Conservation (phyloP, 2,797 vertebrate species). For the Atherinosoma microstoma region DNA sequence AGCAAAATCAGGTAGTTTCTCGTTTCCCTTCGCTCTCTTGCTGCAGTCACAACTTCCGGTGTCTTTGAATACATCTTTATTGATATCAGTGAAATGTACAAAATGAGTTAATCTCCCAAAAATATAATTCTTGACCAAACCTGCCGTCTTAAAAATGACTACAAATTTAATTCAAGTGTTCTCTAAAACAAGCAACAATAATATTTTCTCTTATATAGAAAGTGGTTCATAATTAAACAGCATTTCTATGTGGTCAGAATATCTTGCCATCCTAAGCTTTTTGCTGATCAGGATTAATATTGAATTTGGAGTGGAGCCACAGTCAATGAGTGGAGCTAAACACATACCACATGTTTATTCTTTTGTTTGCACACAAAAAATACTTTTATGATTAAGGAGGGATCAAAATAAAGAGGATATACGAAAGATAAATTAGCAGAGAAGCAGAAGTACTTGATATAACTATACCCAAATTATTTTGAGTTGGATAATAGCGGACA, state of each 20-base stretch:
- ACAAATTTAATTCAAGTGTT: background rate
- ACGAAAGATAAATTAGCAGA: background rate
- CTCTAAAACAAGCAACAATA: background rate
- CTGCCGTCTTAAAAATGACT: background rate
- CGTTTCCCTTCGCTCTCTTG: background rate
- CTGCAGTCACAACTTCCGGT: background rate
- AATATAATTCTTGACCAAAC: background rate
- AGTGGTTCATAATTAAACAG: background rate
- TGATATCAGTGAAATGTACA: background rate
- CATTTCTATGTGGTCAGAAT: background rate
- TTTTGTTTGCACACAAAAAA: too few species aligned
- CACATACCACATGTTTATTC: too few species aligned
- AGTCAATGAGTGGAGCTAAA: too few species aligned
- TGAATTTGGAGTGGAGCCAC: too few species aligned
- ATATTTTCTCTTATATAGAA: background rate
- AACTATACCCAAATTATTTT: background rate
- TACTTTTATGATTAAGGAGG: too few species aligned
- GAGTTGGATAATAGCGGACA: background rate
- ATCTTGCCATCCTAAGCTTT: too few species aligned
- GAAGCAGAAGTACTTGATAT: background rate
- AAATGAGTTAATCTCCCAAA: background rate
- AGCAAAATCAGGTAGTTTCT: background rate
- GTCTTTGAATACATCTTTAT: background rate
- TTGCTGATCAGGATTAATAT: too few species aligned
- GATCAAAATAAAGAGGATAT: too few species aligned